Evolutionary conservation across 2,113 vertebrate species (phyloP), one percentile per base, ranked within the genome.

Genomic region (Ibidorhyncha struthersii): DNA sequence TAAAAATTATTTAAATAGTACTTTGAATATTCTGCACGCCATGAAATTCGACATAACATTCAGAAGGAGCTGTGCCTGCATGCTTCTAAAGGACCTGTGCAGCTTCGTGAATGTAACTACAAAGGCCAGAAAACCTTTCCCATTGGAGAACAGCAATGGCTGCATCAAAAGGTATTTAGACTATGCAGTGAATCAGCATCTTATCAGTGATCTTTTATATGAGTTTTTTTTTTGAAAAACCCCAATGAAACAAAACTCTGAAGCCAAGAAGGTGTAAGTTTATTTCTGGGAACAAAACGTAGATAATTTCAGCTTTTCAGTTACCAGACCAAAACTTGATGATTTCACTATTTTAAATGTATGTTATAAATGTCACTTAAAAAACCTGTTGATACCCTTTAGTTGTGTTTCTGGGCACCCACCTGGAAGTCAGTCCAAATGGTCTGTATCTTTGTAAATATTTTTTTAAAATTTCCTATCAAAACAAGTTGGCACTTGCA

Each of bases 11-110:
- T 95, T 92, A 47, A 93, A 89, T 61, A 99, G 99, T 99, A 99
- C 98, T 99, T 99, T 95, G 99, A 99, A 97, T 99, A 98, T 90
- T 99, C 99, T 80, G 98, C 98, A 59, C 98, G 94, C 59, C 98
- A 95, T 5, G 99, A 99, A 98, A 99, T 99, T 79, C 98, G 99
- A 82, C 99, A 99, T 98, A 99, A 99, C 96, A 99, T 99, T 89
- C 99, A 99, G 98, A 99, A 99, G 98, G 99, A 99, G 96, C 98
- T 99, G 55, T 99, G 99, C 95, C 97, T 99, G 90, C 99, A 98
- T 23, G 99, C 98, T 92, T 90, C 93, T 5, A 98, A 97, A 72
- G 98, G 98, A 65, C 82, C 93, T 2, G 98, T 99, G 89, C 98
- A 98, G 95, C 98, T 99, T 97, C 98, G 97, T 3, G 96, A 98